A percentile compares a stretch with the other conserved stretches of the same genome.
phyloP scores from a whole-genome alignment of 2,888 invertebrate genomes.

The Rotaria sp. region DNA sequence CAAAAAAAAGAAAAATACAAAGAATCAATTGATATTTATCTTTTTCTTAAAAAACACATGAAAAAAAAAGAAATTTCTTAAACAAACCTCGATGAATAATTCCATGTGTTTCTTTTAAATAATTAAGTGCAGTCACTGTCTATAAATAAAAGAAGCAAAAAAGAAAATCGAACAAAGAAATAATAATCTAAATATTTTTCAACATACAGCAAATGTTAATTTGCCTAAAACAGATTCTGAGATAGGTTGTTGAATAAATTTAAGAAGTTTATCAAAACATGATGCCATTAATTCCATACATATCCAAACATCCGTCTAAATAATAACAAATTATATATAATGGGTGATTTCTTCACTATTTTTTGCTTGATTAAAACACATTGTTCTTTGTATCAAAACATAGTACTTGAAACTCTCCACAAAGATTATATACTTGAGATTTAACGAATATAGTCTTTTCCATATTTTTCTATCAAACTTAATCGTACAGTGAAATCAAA shows the following conservation, averaged over 20 bases:
- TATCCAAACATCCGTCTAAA: constrained; percentile 80
- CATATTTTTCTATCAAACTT: too few relatives aligned
- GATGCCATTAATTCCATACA: constrained; percentile 99
- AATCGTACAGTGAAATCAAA: too few relatives aligned
- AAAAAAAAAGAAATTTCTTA: not conserved
- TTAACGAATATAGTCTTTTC: too few relatives aligned
- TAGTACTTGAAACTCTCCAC: too few relatives aligned
- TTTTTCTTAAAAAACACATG: constrained; percentile 48
- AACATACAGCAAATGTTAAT: constrained; percentile 83
- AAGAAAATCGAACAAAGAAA: constrained; percentile 42
- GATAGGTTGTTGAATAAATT: constrained; percentile 69
- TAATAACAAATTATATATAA: not conserved
- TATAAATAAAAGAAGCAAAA: constrained; percentile 56
- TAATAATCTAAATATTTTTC: not conserved
- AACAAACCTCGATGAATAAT: constrained; percentile 75
- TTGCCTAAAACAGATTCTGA: constrained; percentile 92
- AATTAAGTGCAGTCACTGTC: constrained; percentile 90
- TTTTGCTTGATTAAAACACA: too few relatives aligned
- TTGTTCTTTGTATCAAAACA: too few relatives aligned
- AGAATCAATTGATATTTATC: constrained; percentile 40
- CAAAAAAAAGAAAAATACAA: constrained; percentile 26
- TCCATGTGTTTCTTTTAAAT: constrained; percentile 90
- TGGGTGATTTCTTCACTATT: too few relatives aligned
- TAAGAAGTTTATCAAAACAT: constrained; percentile 91
- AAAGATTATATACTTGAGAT: too few relatives aligned